A percentile compares a stretch with the other conserved stretches of the same genome.
phyloP scores from a whole-genome alignment of 2,888 invertebrate genomes.

The Zaprionus obscuricornis region DNA sequence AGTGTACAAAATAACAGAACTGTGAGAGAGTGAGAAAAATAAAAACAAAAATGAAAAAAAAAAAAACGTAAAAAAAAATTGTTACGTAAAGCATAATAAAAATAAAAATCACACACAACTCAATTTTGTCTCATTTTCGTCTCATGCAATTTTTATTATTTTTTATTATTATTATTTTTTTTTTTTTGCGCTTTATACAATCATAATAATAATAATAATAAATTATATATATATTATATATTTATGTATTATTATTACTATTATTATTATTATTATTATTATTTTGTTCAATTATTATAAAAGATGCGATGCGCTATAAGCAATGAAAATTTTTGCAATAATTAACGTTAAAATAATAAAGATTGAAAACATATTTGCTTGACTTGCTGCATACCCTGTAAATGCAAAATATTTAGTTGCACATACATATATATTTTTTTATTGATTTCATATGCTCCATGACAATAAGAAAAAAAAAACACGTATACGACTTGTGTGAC shows the following conservation, averaged over 20 bases:
- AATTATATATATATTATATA: no score
- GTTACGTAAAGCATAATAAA: slow-evolving; percentile 55
- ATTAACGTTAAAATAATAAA: slow-evolving; percentile 25
- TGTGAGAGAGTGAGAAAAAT: slow-evolving; percentile 2
- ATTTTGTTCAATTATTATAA: slow-evolving; percentile 41
- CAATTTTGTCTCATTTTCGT: slow-evolving; percentile 22
- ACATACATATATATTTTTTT: slow-evolving; percentile 4
- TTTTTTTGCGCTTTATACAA: no score
- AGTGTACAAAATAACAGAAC: slow-evolving; percentile 40
- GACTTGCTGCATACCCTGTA: slow-evolving; percentile 30
- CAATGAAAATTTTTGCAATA: slow-evolving; percentile 36
- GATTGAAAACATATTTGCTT: not conserved
- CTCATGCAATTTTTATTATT: no score
- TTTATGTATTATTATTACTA: slow-evolving; percentile 6
- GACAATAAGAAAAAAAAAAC: slow-evolving; percentile 28
- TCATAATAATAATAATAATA: no score
- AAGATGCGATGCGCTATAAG: slow-evolving; percentile 29
- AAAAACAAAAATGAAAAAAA: slow-evolving; percentile 15
- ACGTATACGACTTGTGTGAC: slow-evolving; percentile 43
- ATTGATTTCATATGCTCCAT: no score
- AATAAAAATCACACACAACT: slow-evolving; percentile 16
- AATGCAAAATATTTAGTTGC: not conserved
- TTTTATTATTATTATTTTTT: slow-evolving; percentile 5
- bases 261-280: slow-evolving; percentile 42
- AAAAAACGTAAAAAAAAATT: slow-evolving; percentile 7